phyloP scores from a whole-genome alignment of 2,797 vertebrate species.

The Propithecus deckenii region DNA sequence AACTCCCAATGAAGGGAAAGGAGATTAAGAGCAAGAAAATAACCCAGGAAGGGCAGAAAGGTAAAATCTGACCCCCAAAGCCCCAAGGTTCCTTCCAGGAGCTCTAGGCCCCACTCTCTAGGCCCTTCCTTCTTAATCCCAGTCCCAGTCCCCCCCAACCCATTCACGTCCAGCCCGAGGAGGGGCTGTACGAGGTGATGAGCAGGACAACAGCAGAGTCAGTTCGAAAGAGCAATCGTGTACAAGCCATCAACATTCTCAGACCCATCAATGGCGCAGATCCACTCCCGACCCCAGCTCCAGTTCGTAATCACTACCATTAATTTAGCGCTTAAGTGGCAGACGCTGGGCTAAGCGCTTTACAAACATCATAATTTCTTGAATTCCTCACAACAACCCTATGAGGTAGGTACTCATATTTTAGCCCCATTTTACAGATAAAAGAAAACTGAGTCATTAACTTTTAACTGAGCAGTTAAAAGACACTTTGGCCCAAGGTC shows the following conservation, averaged over 20 bases:
- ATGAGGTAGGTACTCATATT: slow-evolving; percentile 74
- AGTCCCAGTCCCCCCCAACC: background rate
- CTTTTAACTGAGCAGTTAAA: slow-evolving; percentile 57
- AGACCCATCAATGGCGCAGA: slow-evolving; percentile 70
- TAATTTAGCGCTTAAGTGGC: slow-evolving; percentile 49
- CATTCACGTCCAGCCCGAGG: background rate
- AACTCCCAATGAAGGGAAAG: slow-evolving; percentile 28
- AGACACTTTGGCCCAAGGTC: slow-evolving; percentile 50
- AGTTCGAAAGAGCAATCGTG: slow-evolving; percentile 68
- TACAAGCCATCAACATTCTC: slow-evolving; percentile 75
- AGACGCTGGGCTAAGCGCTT: slow-evolving; percentile 53
- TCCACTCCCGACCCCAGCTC: background rate
- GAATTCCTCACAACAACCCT: slow-evolving; percentile 78
- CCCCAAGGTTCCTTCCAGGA: background rate
- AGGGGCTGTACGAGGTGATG: slow-evolving; percentile 39
- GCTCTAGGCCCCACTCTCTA: background rate
- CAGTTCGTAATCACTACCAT: background rate
- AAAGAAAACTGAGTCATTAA: slow-evolving; percentile 24
- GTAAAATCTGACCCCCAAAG: too few species aligned
- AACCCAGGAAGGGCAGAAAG: background rate
- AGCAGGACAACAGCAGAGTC: slow-evolving; percentile 81
- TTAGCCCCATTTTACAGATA: slow-evolving; percentile 58
- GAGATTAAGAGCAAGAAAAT: background rate
- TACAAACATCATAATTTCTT: slow-evolving; percentile 62
- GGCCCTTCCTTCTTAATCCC: background rate